Base-by-base conservation (phyloP, 2,888 invertebrate genomes). In the Melanotus villosus region DNA sequence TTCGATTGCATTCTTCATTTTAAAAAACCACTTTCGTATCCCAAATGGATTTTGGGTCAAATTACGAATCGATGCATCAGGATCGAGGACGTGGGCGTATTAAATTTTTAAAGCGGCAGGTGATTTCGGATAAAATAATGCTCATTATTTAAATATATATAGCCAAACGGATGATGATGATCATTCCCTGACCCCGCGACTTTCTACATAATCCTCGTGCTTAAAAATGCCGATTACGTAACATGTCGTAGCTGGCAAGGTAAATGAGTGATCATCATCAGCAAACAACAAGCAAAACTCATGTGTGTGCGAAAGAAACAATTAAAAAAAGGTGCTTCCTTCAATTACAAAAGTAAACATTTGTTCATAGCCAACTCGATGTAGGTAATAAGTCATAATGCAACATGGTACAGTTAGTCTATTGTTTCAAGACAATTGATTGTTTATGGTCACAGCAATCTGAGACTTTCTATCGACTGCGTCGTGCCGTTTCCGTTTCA, bases 391-490 rank as follows among this genome's bases (percentile, higher is more conserved):
- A 52, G 52, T 47, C 47, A 63, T 52, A 63, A 63, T 52, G 52
- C 52, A 52, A 47, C 54, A 52, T 14, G 63, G 36, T 50, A 63
- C 50, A 36, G 63, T 63, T 63, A 41, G 54, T 59, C 76, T 62
- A 76, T 76, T 77, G 76, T 77, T 73, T 74, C 57, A 62, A 72
- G 75, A 76, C 76, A 77, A 75, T 76, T 71, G 71, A 70, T 69
- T 70, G 58, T 63, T 68, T 63, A 63, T 41, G 68, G 64, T 52
- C 71, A 73, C 56, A 70, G 72, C 59, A 73, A 74, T 73, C 76
- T 76, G 60, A 52, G 72, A 75, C 76, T 76, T 76, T 76, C 76
- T 76, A 76, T 73, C 72, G 50, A 43, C 30, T 38, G 41, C 41
- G 19, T 67, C 66, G 66, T 67, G 66, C 63, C 19, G 30, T 54